Evolutionary conservation across 1,140 invertebrate genomes (phyloP).

Genomic region (Nephila pilipes): DNA sequence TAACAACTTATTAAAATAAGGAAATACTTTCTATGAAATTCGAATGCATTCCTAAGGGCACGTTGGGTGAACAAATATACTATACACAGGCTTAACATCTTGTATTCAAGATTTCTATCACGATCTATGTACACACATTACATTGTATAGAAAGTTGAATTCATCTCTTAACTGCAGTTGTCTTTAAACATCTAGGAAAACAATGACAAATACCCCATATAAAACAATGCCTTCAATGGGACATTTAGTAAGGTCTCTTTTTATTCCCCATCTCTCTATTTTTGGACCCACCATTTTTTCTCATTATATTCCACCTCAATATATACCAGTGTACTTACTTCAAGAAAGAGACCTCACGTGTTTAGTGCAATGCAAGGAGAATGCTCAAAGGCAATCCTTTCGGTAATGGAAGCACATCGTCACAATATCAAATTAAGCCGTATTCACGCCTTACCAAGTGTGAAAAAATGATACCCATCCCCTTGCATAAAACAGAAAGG

Average conservation of each 20-base stretch:
- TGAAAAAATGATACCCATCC: conserved; percentile 1
- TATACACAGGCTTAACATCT: too few species aligned
- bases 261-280: neutral
- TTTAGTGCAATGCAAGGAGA: neutral
- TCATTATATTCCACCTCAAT: neutral
- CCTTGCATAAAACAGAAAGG: neutral
- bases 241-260: neutral
- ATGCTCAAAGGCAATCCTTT: neutral
- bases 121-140: too few species aligned
- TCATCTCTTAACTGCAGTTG: too few species aligned
- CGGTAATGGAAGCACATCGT: conserved; percentile 7
- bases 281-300: conserved; percentile 1
- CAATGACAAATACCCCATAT: too few species aligned
- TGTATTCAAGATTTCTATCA: too few species aligned
- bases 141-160: too few species aligned
- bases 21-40: too few species aligned
- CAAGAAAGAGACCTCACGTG: neutral
- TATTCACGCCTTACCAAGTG: neutral
- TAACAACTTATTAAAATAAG: too few species aligned
- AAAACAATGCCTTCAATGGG: too few species aligned
- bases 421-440: neutral
- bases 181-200: too few species aligned
- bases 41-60: too few species aligned
- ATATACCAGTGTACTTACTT: neutral
- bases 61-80: too few species aligned